Evolutionary conservation across 2,113 vertebrate genomes (phyloP).

Genomic region (Serilophus lunatus): DNA sequence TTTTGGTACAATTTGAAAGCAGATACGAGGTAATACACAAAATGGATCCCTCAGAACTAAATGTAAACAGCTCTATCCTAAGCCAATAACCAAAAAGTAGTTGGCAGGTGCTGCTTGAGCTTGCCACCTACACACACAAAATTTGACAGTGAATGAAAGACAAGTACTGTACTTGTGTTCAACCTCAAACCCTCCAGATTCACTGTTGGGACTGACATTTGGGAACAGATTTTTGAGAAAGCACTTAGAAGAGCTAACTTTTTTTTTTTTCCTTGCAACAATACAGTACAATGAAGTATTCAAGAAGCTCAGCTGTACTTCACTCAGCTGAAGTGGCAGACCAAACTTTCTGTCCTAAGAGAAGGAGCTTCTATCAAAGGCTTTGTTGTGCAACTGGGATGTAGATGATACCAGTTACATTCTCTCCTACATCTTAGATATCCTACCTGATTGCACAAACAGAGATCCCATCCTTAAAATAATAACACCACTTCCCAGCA

Average conservation of each 20-base stretch:
- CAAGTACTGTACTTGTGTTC: background rate
- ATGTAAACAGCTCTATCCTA: background rate
- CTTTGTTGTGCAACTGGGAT: background rate
- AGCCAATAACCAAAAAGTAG: background rate
- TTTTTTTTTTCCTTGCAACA: background rate
- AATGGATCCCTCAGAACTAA: background rate
- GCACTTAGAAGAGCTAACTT: background rate
- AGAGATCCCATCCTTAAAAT: background rate
- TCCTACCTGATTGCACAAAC: background rate
- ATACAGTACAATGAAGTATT: background rate
- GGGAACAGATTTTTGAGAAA: constrained; percentile 6
- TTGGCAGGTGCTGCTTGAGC: constrained; percentile 18
- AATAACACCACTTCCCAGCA: background rate
- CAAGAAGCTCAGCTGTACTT: background rate
- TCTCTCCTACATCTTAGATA: background rate
- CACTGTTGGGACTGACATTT: constrained; percentile 11
- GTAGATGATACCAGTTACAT: background rate
- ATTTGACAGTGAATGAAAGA: background rate
- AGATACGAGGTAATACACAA: background rate
- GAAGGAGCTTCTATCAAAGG: background rate
- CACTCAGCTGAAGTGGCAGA: background rate
- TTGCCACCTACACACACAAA: constrained; percentile 14
- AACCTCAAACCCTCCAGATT: constrained; percentile 21
- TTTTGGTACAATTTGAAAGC: background rate
- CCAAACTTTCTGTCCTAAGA: background rate